phyloP scores from a whole-genome alignment of 1,140 invertebrate species.

The Homarus americanus region DNA sequence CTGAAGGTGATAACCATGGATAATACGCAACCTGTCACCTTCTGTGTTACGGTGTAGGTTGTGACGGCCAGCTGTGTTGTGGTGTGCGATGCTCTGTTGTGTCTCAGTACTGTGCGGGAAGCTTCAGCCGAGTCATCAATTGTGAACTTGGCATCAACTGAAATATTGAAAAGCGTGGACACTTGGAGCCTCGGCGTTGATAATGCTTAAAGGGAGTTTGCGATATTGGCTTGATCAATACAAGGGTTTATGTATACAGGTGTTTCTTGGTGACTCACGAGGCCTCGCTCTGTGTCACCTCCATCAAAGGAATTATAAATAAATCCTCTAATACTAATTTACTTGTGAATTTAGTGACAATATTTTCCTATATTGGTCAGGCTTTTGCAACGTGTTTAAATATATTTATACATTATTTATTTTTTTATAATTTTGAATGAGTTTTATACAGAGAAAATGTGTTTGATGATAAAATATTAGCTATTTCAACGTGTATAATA shows the following conservation, averaged over 20 bases:
- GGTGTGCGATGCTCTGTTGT: neutral
- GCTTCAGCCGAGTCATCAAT: neutral
- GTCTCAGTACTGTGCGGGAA: neutral
- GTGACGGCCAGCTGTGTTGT: neutral
- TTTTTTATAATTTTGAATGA: too few relatives aligned
- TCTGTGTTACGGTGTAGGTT: neutral
- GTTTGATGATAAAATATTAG: neutral
- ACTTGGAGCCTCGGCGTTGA: neutral
- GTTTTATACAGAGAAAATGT: too few relatives aligned
- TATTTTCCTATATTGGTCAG: neutral
- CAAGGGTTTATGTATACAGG: conserved; percentile 2
- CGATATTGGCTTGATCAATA: conserved; percentile 46
- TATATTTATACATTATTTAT: neutral
- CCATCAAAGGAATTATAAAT: neutral
- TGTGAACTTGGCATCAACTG: neutral
- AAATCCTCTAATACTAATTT: too few relatives aligned
- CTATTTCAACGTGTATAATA: too few relatives aligned
- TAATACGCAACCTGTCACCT: too few relatives aligned
- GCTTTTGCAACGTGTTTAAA: neutral
- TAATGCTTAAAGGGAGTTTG: conserved; percentile 41
- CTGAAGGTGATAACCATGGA: too few relatives aligned
- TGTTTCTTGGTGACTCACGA: neutral
- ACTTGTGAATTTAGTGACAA: neutral
- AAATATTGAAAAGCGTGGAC: neutral
- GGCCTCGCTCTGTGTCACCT: neutral